A percentile compares a stretch with the other conserved stretches of the same genome.
phyloP scores from a whole-genome alignment of 64 coral and sea anemone species.

The Montipora sp. region DNA sequence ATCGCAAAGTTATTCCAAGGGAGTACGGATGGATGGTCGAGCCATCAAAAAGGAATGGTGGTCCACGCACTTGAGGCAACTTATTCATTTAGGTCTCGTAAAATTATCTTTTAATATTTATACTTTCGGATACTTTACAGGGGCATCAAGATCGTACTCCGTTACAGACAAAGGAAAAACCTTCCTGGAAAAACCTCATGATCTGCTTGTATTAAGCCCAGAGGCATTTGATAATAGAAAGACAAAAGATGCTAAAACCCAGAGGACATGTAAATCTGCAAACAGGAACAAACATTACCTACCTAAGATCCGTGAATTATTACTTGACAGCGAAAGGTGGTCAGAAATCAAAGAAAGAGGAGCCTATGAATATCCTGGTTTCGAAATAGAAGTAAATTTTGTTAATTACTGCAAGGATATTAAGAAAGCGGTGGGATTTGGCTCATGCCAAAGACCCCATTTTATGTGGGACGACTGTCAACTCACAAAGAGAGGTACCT shows the following conservation, averaged over 20 bases:
- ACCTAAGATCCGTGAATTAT: neutral
- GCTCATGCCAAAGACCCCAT: conserved; percentile 11
- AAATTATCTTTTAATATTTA: conserved; percentile 25
- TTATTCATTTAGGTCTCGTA: conserved; percentile 16
- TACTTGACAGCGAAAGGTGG: neutral
- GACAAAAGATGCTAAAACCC: neutral
- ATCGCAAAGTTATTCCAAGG: conserved; percentile 42
- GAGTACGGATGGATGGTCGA: neutral
- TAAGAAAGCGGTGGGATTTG: neutral
- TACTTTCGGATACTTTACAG: neutral
- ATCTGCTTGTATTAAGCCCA: neutral
- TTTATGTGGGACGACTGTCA: conserved; percentile 34
- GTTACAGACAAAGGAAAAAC: neutral
- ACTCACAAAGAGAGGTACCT: neutral
- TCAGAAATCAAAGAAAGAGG: neutral
- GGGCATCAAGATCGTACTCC: neutral
- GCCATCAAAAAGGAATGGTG: conserved; percentile 17
- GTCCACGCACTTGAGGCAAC: conserved; percentile 22
- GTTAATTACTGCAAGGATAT: neutral
- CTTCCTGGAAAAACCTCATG: neutral
- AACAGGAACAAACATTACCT: neutral
- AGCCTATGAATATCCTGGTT: conserved; percentile 4
- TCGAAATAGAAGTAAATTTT: neutral
- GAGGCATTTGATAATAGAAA: too few relatives aligned
- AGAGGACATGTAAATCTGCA: neutral